A percentile compares a stretch with the other conserved stretches of the same genome.
Conservation (phyloP, 2,888 invertebrate species). For the Coenonympha glycerion region DNA sequence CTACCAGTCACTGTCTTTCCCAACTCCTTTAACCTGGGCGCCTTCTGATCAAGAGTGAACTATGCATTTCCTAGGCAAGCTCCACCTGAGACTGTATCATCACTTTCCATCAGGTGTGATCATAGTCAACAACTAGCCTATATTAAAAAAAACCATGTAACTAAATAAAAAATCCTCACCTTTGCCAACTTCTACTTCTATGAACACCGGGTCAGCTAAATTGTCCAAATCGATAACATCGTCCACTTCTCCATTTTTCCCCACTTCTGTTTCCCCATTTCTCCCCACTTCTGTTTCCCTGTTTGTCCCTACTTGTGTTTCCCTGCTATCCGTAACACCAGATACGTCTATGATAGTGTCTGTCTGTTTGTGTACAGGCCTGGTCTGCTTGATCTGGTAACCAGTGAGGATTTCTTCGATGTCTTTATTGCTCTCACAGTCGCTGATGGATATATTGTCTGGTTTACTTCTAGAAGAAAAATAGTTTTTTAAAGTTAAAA, state of each 20-base stretch:
- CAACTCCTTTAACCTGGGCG: too few relatives aligned
- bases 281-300: neutral
- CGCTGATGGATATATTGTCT: slow-evolving; percentile 4
- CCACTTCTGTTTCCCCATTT: neutral
- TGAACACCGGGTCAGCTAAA: slow-evolving; percentile 41
- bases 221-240: slow-evolving; percentile 16
- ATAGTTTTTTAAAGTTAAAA: too few relatives aligned
- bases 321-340: neutral
- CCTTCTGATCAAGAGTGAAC: too few relatives aligned
- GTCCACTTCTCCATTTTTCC: neutral
- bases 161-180: slow-evolving; percentile 34
- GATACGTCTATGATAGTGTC: neutral
- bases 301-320: neutral
- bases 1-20: too few relatives aligned
- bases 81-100: too few relatives aligned
- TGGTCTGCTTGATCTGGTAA: slow-evolving; percentile 52
- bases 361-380: slow-evolving; percentile 16
- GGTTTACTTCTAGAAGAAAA: slow-evolving; percentile 12
- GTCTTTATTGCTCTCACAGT: slow-evolving; percentile 38
- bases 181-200: slow-evolving; percentile 51
- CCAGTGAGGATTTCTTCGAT: slow-evolving; percentile 59
- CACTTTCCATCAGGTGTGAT: too few relatives aligned
- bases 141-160: too few relatives aligned
- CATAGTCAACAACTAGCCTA: too few relatives aligned
- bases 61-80: too few relatives aligned